Base-by-base conservation (phyloP, 2,797 vertebrate genomes). In the Triplophysa yarkandensis region DNA sequence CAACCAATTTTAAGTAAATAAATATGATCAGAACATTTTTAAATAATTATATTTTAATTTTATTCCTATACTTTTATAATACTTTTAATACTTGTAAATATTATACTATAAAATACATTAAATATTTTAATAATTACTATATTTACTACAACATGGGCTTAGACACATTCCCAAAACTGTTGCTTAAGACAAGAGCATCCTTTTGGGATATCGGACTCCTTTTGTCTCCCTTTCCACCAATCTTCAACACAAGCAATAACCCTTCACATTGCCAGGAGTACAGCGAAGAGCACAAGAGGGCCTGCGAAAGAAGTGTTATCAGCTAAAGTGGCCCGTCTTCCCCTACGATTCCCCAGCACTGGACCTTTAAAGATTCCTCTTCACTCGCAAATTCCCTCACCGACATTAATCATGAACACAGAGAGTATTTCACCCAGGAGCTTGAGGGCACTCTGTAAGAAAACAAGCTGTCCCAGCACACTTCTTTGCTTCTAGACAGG, bases 401-500 rank as follows among this genome's bases (percentile, higher is more conserved):
- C 4, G 16, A 58, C 55, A 58, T 58, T 58, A 32, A 32, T 32
- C 17, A n/a, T 34, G 28, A 32, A 30, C 14, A 32, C 54, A 9
- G 11, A 8, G 5, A 34, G 14, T n/a, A 32, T 34, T 19, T 58
- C 14, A 32, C 28, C 8, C 17, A 5, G 30, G 28, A 32, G 17
- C 28, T 32, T 10, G 28, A n/a, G 28, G 55, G 27, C 55, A 57
- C 28, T n/a, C 55, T 34, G 30, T 34, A 11, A 34, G 28, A 58
- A 57, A 57, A 58, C 28, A n/a, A 32, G 30, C 28, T 19, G 16
- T 34, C 10, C 43, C 30, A 36, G 60, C 27, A 36, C n/a, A n/a
- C 65, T 62, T 44, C 25, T 39, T 44, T 54, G 13, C 16, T 60
- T 16, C n/a, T 62, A 46, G 23, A 74, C 55, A 23, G 25, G 57